These are phyloP conservation scores for Hypotaenidia philippensis DNA, from an alignment of 2,797 vertebrate genomes.

Conservation along the genomic window DNA sequence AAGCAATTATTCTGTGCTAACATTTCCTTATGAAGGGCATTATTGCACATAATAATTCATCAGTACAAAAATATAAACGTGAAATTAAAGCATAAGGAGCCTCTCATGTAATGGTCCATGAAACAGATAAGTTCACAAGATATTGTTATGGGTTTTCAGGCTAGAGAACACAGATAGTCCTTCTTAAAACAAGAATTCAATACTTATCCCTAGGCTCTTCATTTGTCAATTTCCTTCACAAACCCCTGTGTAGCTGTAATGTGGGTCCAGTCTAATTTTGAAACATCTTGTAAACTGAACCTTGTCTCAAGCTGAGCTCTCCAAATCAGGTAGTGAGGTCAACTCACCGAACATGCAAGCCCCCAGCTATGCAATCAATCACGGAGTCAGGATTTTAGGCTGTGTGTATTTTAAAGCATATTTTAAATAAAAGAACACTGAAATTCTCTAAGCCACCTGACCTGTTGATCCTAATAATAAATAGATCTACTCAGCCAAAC, in stretches of 20 bases:
- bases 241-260: not conserved
- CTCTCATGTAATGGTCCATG: not conserved
- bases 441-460: not conserved
- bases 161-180: not conserved
- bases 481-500: not conserved
- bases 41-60: not conserved
- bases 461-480: not conserved
- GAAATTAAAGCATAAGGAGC: constrained; percentile 28
- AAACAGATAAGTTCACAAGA: constrained; percentile 23
- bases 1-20: not conserved
- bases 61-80: not conserved
- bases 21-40: not conserved
- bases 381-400: constrained; percentile 11
- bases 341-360: not conserved
- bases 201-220: constrained; percentile 19
- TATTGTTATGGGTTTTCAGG: not conserved
- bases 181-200: constrained; percentile 47
- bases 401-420: not conserved
- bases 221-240: constrained; percentile 20
- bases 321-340: not conserved
- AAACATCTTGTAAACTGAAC: constrained; percentile 17
- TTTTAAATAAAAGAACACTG: constrained; percentile 11
- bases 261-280: not conserved
- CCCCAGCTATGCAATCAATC: constrained; percentile 10
- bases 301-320: not conserved